These are phyloP conservation scores for Rhipidura dahli DNA, from an alignment of 2,113 vertebrate species.

Conservation along the genomic window DNA sequence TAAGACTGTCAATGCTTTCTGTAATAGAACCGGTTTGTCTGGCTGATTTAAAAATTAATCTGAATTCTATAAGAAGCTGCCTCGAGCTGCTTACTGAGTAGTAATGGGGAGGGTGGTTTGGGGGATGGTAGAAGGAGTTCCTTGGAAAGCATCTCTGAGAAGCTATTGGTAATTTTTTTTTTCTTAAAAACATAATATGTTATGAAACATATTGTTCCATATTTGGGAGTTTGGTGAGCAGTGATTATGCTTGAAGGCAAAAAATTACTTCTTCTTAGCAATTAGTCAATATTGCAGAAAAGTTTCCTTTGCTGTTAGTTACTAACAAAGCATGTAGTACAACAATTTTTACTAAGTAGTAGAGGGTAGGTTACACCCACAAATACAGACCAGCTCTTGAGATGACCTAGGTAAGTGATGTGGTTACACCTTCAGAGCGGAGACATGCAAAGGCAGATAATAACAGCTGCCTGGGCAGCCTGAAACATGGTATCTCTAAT, in stretches of 20 bases:
- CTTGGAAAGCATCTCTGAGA: background rate
- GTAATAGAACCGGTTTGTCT: constrained; percentile 7
- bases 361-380: background rate
- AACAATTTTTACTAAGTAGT: background rate
- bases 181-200: background rate
- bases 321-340: background rate
- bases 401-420: background rate
- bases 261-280: background rate
- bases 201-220: background rate
- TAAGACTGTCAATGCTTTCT: background rate
- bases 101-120: background rate
- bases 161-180: background rate
- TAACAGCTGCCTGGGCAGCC: constrained; percentile 24
- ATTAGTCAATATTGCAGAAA: background rate
- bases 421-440: background rate
- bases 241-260: background rate
- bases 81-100: background rate
- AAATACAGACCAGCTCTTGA: background rate
- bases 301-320: background rate
- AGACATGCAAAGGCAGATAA: constrained; percentile 25
- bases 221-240: background rate
- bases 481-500: constrained; percentile 4
- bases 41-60: constrained; percentile 32
- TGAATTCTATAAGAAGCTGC: constrained; percentile 10
- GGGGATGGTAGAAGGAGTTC: background rate